Evolutionary conservation across 2,797 vertebrate species (phyloP).

Genomic region (Cheirogaleus major): DNA sequence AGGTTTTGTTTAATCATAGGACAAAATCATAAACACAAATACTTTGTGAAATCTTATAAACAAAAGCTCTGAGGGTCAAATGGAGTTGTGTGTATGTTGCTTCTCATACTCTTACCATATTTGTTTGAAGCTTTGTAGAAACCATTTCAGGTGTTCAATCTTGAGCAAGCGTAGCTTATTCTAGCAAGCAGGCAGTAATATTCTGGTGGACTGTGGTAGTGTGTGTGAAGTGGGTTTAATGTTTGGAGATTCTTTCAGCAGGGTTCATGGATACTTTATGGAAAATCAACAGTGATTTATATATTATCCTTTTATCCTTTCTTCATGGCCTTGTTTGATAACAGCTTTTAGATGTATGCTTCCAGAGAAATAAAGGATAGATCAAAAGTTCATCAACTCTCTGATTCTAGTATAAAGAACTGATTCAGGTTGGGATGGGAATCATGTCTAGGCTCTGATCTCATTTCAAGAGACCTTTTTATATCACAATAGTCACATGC

Average conservation of each 20-base stretch:
- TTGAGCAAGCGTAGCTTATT: not conserved
- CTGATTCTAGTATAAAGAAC: constrained; percentile 67
- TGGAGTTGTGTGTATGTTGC: not conserved
- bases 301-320: constrained; percentile 47
- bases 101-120: not conserved
- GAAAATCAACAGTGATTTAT: constrained; percentile 65
- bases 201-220: not conserved
- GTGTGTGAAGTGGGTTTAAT: not conserved
- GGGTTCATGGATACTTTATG: constrained; percentile 20
- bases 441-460: constrained; percentile 53
- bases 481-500: constrained; percentile 50
- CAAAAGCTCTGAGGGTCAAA: not conserved
- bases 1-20: constrained; percentile 6
- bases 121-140: not conserved
- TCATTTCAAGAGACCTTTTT: constrained; percentile 58
- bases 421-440: constrained; percentile 30
- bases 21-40: constrained; percentile 34
- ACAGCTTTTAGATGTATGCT: constrained; percentile 61
- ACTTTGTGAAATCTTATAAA: not conserved
- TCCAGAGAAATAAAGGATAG: constrained; percentile 58
- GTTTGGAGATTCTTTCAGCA: not conserved
- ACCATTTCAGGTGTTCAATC: not conserved
- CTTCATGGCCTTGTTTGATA: constrained; percentile 57
- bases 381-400: constrained; percentile 70
- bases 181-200: not conserved